These are phyloP conservation scores for Neodiprion fabricii DNA, from an alignment of 1,140 invertebrate species.

Conservation along the genomic window DNA sequence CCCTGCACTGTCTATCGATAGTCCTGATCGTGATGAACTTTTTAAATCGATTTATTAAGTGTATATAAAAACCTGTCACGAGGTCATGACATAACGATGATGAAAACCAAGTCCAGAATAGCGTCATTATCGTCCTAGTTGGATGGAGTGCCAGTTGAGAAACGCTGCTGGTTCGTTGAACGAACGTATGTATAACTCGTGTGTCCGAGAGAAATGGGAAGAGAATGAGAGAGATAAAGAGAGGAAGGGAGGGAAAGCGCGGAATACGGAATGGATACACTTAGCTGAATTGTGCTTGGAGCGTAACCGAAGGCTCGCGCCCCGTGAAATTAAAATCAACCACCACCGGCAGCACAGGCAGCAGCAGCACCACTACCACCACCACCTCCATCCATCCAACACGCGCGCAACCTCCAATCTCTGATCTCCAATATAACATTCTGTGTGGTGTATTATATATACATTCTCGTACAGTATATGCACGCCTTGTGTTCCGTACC, in stretches of 20 bases:
- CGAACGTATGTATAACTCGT: neutral
- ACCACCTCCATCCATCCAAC: neutral
- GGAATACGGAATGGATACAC: slow-evolving; percentile 7
- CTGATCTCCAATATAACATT: neutral
- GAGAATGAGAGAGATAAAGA: too few relatives aligned
- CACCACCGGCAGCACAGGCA: slow-evolving; percentile 50
- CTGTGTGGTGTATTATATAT: too few relatives aligned
- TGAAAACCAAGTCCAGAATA: too few relatives aligned
- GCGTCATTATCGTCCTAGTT: too few relatives aligned
- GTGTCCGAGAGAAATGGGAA: neutral
- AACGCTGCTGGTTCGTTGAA: neutral
- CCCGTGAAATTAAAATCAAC: slow-evolving; percentile 62
- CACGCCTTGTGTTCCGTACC: too few relatives aligned
- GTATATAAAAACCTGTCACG: too few relatives aligned
- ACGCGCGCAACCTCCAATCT: neutral
- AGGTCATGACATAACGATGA: too few relatives aligned
- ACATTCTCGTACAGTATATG: too few relatives aligned
- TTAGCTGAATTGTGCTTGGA: slow-evolving; percentile 47
- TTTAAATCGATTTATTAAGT: too few relatives aligned
- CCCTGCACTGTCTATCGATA: too few relatives aligned
- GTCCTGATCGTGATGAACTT: too few relatives aligned
- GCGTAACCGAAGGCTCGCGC: slow-evolving; percentile 58
- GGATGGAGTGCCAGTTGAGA: neutral
- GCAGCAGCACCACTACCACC: neutral
- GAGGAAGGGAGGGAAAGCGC: neutral